Percentiles rank a stretch among this genome's conserved stretches.
Conservation (phyloP, 2,888 invertebrate species). For the Cancer borealis region DNA sequence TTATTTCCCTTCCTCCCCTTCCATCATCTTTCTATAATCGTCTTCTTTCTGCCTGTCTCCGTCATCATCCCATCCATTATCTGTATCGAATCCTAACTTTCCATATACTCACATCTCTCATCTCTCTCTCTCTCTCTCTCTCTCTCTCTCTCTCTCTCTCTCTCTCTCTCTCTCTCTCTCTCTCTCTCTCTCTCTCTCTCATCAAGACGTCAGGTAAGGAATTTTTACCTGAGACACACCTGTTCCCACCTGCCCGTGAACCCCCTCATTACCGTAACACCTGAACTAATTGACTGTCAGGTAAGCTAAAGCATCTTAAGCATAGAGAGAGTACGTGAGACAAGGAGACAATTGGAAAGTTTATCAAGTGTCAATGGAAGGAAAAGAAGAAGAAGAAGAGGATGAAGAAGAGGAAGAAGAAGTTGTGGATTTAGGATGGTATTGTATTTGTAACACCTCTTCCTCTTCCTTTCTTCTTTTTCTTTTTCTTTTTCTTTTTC, state of each 20-base stretch:
- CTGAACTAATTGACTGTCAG: background rate
- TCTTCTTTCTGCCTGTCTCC: background rate
- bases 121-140: background rate
- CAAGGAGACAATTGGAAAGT: background rate
- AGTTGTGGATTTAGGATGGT: background rate
- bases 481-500: background rate
- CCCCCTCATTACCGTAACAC: background rate
- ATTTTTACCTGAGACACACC: background rate
- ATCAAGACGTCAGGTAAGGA: slow-evolving; percentile 10
- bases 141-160: background rate
- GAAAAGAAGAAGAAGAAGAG: background rate
- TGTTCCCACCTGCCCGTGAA: slow-evolving; percentile 32
- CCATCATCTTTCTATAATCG: background rate
- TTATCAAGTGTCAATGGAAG: background rate
- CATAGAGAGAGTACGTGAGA: too few species aligned
- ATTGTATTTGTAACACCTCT: background rate
- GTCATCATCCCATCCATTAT: background rate
- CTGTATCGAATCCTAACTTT: slow-evolving; percentile 12
- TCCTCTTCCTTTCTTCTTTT: background rate
- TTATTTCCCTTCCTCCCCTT: background rate
- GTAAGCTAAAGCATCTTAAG: background rate
- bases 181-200: slow-evolving; percentile 24
- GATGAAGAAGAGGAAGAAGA: background rate
- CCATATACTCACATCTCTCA: background rate
- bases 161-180: slow-evolving; percentile 20